Percentiles rank a stretch among this genome's conserved stretches.
phyloP scores from a whole-genome alignment of 2,888 invertebrate genomes.

The Drosophila paracracens region DNA sequence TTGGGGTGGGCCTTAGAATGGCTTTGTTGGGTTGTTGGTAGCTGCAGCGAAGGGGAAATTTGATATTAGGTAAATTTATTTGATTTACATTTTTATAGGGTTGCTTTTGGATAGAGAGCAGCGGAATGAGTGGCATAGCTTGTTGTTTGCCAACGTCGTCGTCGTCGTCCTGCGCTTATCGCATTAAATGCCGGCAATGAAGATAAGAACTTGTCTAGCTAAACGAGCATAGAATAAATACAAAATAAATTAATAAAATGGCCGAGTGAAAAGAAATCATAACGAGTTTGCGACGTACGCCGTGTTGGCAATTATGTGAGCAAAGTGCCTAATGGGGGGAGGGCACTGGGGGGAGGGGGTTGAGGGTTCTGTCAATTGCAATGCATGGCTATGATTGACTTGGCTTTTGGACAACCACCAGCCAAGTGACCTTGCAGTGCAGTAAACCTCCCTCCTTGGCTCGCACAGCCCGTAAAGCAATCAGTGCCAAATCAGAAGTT shows the following conservation, averaged over 20 bases:
- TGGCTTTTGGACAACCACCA: slow-evolving; percentile 4
- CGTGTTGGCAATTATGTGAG: slow-evolving; percentile 61
- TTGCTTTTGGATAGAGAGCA: slow-evolving; percentile 43
- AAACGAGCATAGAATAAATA: slow-evolving; percentile 66
- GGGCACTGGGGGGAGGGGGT: too few relatives aligned
- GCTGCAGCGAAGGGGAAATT: slow-evolving; percentile 75
- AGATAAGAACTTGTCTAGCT: slow-evolving; percentile 72
- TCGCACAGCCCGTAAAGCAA: slow-evolving; percentile 62
- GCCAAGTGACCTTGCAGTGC: slow-evolving; percentile 9
- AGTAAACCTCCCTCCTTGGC: slow-evolving; percentile 3
- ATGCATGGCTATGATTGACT: slow-evolving; percentile 51
- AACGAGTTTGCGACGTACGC: slow-evolving; percentile 61
- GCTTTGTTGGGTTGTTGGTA: slow-evolving; percentile 49
- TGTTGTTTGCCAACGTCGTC: slow-evolving; percentile 70
- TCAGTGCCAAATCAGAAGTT: slow-evolving; percentile 80
- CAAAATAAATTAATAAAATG: slow-evolving; percentile 79
- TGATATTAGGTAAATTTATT: slow-evolving; percentile 83
- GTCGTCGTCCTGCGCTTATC: slow-evolving; percentile 72
- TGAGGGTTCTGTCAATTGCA: slow-evolving; percentile 31
- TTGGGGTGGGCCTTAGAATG: slow-evolving; percentile 31
- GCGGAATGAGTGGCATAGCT: slow-evolving; percentile 9
- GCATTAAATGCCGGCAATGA: slow-evolving; percentile 75
- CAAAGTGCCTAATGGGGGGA: slow-evolving; percentile 45
- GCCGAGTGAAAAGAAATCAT: slow-evolving; percentile 63
- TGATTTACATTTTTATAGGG: slow-evolving; percentile 81